Evolutionary conservation across 2,113 vertebrate species (phyloP).

Genomic region (Gymnobelideus leadbeateri): DNA sequence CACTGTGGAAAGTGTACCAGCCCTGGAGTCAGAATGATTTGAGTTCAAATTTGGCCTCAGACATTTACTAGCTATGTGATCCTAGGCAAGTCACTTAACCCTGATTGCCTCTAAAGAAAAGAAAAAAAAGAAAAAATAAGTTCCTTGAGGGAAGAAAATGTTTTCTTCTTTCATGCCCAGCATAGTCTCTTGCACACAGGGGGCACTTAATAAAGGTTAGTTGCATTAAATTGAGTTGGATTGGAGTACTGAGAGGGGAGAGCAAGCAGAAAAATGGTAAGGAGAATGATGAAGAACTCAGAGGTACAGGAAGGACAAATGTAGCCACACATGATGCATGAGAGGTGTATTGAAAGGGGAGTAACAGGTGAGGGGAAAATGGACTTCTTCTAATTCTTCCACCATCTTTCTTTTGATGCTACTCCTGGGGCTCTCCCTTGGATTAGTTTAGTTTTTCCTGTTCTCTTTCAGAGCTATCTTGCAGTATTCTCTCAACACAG

Average conservation of each 20-base stretch:
- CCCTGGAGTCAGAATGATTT: neutral
- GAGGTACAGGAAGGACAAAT: neutral
- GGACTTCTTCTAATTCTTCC: neutral
- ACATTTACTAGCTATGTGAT: neutral
- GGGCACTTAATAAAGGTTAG: constrained; percentile 20
- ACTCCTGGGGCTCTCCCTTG: neutral
- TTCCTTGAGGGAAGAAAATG: neutral
- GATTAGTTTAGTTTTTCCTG: neutral
- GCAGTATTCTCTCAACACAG: neutral
- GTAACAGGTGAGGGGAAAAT: neutral
- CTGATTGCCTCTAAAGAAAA: neutral
- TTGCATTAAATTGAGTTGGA: constrained; percentile 42
- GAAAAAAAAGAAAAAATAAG: neutral
- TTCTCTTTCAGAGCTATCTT: neutral
- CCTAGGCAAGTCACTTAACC: neutral
- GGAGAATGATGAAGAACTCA: neutral
- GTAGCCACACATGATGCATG: neutral
- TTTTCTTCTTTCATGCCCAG: neutral
- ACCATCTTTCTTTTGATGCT: neutral
- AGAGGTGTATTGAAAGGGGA: neutral
- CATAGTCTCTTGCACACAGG: neutral
- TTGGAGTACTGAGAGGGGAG: neutral
- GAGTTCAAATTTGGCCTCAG: neutral
- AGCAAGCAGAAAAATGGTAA: neutral
- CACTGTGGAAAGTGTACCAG: too few species aligned